Base-by-base conservation (phyloP, 2,888 invertebrate species). In the Dromius quadrimaculatus region DNA sequence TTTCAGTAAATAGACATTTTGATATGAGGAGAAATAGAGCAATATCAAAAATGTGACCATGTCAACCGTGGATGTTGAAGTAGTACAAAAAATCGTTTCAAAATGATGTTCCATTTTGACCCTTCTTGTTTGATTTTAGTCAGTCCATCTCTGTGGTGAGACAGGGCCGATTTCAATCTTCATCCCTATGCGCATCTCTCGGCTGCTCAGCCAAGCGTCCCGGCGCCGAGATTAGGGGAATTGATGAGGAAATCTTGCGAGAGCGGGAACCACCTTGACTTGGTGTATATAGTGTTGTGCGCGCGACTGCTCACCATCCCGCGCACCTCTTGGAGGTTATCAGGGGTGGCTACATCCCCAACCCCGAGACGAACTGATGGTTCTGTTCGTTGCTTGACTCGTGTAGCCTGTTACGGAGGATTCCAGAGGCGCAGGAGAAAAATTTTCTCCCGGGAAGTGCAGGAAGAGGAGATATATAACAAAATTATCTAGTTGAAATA, bases 211-310 rank as follows among this genome's bases (percentile, higher is more conserved):
- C 65, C 65, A 65, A 65, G 71, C 71, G 65, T 71, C 65, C 28
- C 71, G 71, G 71, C 71, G 71, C 71, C 71, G 65, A 71, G 71
- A 71, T 71, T 71, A 71, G 65, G 71, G 71, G 71, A 71, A 71
- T 71, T 71, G 71, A 71, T 71, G 71, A 71, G 71, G 71, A 71
- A 71, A 71, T 71, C 71, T 71, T 68, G 68, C 65, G 65, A 34
- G 54, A 66, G 54, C 66, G 66, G 54, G 66, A 45, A 54, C 57
- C 66, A 66, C 66, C 54, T 54, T 66, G 54, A 66, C 66, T 54
- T 57, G 43, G 43, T 43, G 8, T 43, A 11, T 43, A 43, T 43
- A 13, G 43, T 43, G 43, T 43, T 43, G 43, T 43, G 43, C 43
- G 47, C 47, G 20, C 20, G 47, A n/a, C 8, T 2, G 3, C 22